phyloP scores from a whole-genome alignment of 2,888 invertebrate genomes.

The Lasioglossum calceatum region DNA sequence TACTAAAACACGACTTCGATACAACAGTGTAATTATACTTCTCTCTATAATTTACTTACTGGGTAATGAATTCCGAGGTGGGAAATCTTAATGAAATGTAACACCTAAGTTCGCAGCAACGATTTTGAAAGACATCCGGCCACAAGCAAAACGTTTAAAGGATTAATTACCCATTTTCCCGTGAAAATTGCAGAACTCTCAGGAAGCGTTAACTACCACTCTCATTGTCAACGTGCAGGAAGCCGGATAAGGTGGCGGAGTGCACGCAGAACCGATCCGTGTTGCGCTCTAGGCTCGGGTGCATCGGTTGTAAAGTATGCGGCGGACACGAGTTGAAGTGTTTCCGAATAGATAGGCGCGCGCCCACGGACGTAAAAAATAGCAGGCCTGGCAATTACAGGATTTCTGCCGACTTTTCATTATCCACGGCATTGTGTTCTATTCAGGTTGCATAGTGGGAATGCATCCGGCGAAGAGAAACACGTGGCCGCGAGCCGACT shows the following conservation, averaged over 20 bases:
- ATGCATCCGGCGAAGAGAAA: constrained; percentile 53
- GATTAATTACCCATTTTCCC: background rate
- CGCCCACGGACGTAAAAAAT: constrained; percentile 45
- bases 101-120: background rate
- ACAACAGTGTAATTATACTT: too few relatives aligned
- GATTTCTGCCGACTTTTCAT: constrained; percentile 61
- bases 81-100: background rate
- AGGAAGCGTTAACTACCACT: background rate
- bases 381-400: constrained; percentile 66
- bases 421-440: constrained; percentile 53
- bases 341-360: constrained; percentile 45
- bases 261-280: constrained; percentile 35
- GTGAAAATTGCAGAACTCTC: background rate
- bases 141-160: background rate
- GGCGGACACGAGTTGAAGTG: constrained; percentile 52
- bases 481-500: constrained; percentile 35
- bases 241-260: constrained; percentile 29
- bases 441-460: constrained; percentile 22
- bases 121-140: background rate
- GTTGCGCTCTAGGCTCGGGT: constrained; percentile 22
- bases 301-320: constrained; percentile 61
- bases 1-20: background rate
- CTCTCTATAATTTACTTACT: background rate
- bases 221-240: background rate
- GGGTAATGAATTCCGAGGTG: background rate